Conservation (phyloP, 1,140 invertebrate genomes). For the Sitobion miscanthi region DNA sequence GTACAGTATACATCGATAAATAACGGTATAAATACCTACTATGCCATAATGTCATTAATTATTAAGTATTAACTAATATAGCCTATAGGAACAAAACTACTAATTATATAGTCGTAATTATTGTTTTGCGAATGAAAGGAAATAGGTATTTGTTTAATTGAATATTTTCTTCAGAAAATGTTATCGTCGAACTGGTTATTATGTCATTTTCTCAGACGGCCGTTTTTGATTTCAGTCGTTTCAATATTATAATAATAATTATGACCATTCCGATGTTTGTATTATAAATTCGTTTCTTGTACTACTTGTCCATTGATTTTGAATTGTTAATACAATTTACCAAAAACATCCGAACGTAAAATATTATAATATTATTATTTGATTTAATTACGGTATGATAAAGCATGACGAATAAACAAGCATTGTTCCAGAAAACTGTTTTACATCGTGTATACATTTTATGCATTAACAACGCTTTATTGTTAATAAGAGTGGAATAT, state of each 20-base stretch:
- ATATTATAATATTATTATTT: not conserved
- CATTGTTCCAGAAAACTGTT: not conserved
- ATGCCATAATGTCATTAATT: not conserved
- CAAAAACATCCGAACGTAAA: not conserved
- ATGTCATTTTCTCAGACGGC: not conserved
- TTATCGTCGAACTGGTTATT: not conserved
- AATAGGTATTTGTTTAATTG: too few relatives aligned
- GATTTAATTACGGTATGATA: not conserved
- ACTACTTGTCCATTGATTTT: not conserved
- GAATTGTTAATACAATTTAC: not conserved
- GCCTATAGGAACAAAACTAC: not conserved
- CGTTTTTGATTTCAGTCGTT: not conserved
- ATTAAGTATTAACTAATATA: too few relatives aligned
- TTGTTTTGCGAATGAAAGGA: too few relatives aligned
- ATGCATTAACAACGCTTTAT: not conserved
- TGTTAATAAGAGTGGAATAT: not conserved
- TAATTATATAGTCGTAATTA: too few relatives aligned
- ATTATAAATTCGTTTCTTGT: not conserved
- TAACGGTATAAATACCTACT: not conserved
- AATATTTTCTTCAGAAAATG: not conserved
- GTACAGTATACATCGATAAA: not conserved
- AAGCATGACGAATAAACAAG: not conserved
- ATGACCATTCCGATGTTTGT: too few relatives aligned
- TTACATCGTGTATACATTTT: not conserved
- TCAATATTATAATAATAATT: not conserved